phyloP scores from a whole-genome alignment of 1,140 invertebrate genomes.

The Physella acuta region DNA sequence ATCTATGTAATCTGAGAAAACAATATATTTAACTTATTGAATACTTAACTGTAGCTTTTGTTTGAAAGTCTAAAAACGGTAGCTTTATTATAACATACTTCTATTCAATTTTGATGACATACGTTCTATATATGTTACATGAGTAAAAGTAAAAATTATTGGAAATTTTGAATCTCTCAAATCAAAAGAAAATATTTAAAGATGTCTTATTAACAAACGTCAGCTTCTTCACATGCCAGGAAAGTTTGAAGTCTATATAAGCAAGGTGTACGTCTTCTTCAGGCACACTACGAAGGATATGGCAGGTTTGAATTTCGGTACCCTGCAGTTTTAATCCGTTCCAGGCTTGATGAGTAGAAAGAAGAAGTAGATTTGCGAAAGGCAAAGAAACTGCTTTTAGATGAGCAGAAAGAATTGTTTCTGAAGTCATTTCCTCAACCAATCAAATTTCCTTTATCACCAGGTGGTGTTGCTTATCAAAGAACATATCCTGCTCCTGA shows the following conservation, averaged over 20 bases:
- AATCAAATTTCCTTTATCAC: slow-evolving; percentile 66
- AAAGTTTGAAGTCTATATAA: slow-evolving; percentile 43
- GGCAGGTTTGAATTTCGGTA: slow-evolving; percentile 69
- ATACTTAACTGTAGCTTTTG: too few species aligned
- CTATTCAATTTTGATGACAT: too few species aligned
- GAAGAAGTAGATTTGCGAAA: slow-evolving; percentile 75
- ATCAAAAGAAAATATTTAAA: too few species aligned
- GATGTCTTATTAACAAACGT: slow-evolving; percentile 39
- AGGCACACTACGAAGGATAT: slow-evolving; percentile 30
- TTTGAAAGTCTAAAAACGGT: too few species aligned
- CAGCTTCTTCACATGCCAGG: slow-evolving; percentile 38
- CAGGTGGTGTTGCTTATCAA: slow-evolving; percentile 75
- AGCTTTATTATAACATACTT: too few species aligned
- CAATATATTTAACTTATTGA: too few species aligned
- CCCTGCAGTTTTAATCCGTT: slow-evolving; percentile 74
- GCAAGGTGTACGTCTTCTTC: slow-evolving; percentile 30
- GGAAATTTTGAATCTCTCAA: too few species aligned
- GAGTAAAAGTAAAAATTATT: too few species aligned
- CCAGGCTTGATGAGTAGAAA: slow-evolving; percentile 82
- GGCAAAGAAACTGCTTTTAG: slow-evolving; percentile 72
- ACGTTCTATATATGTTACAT: too few species aligned
- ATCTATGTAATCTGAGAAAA: too few species aligned
- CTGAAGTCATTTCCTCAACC: slow-evolving; percentile 67
- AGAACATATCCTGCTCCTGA: slow-evolving; percentile 69
- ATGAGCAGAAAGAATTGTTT: slow-evolving; percentile 79